These are phyloP conservation scores for Lydus trimaculatus DNA, from an alignment of 2,888 invertebrate genomes.

Conservation along the genomic window DNA sequence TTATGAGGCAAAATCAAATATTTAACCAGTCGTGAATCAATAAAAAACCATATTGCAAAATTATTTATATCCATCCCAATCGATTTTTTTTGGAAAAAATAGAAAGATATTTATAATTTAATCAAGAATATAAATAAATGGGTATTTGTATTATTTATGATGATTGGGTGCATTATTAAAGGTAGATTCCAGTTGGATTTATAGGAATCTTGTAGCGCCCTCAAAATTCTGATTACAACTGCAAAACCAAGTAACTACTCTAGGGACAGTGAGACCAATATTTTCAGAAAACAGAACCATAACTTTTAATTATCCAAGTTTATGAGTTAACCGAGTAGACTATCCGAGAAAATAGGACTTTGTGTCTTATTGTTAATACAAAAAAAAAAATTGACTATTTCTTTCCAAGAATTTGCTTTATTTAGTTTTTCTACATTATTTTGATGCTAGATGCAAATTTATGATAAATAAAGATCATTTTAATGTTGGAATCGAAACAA, in stretches of 20 bases:
- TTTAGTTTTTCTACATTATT: not conserved
- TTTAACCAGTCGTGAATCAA: not conserved
- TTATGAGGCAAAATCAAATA: conserved; percentile 5
- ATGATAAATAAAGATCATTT: no score
- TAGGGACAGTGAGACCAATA: not conserved
- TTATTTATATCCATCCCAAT: not conserved
- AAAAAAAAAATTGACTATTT: not conserved
- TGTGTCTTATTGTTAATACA: not conserved
- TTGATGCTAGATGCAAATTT: no score
- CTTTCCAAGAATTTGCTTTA: not conserved
- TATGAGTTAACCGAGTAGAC: not conserved
- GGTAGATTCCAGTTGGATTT: not conserved
- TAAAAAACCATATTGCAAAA: not conserved
- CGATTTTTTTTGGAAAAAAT: not conserved
- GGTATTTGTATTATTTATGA: not conserved
- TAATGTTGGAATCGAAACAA: no score
- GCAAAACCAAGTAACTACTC: not conserved
- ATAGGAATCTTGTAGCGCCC: not conserved
- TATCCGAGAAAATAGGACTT: not conserved
- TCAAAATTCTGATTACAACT: not conserved
- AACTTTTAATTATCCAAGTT: conserved; percentile 1
- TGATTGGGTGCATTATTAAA: not conserved
- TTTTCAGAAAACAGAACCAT: not conserved
- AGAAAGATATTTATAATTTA: no score
- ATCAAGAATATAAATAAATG: not conserved